Evolutionary conservation across 2,888 invertebrate genomes (phyloP), one percentile per base, ranked within the genome.

Genomic region (Synergus gifuensis): DNA sequence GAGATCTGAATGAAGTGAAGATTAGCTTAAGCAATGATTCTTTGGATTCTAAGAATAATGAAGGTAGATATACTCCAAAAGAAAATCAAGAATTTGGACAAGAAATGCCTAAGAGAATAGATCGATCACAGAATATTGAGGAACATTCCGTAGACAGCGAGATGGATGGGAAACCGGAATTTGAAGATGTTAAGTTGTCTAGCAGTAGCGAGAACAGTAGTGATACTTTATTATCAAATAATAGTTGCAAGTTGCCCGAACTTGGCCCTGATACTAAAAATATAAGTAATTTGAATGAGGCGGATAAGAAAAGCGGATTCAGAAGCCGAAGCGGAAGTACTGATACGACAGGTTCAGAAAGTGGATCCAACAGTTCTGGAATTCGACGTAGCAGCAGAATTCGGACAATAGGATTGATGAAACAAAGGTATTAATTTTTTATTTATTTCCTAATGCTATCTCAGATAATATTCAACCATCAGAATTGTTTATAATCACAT

Each of bases 361-460:
- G 90, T 81, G 91, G 92, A n/a, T 92, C 92, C 3, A 92, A 90
- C 54, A 91, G 89, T 80, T 92, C 92, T 22, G 90, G 89, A 16
- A 95, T 96, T 0, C 93, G 96, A 28, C 93, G 96, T 69, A 96
- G 96, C 8, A 96, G 94, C 89, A 94, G 96, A 82, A 96, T 97
- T 80, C 96, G 96, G 89, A 95, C 96, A 62, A 96, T 96, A 81
- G 96, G 95, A 82, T 94, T 94, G 82, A 90, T 95, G 89, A 95
- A 95, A 89, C 95, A 94, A 87, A 94, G 95, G 90, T 94, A 86
- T 49, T n/a, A 36, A 78, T 28, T 67, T 69, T 46, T 44, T 1
- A 67, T 77, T 42, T 44, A 60, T 67, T 22, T 42, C 1, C 14
- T 16, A 1, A 9, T 36, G 73, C 36, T 58, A 42, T 18, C 54